phyloP scores from a whole-genome alignment of 2,113 vertebrate genomes.

The Gymnorhina tibicen region DNA sequence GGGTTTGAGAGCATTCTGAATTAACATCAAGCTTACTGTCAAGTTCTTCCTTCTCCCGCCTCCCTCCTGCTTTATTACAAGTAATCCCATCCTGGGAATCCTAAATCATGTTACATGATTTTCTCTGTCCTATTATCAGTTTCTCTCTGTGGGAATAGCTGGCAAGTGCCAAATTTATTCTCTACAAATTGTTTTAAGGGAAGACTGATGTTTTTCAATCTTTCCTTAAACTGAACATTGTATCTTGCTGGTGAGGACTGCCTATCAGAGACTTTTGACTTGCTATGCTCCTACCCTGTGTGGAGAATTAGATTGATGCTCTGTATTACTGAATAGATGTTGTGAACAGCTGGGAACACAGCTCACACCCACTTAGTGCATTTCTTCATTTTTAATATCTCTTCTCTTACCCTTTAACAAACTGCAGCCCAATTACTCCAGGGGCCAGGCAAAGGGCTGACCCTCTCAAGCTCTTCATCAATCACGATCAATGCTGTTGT shows the following conservation, averaged over 20 bases:
- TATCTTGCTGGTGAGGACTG: slow-evolving; percentile 41
- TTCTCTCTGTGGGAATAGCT: slow-evolving; percentile 49
- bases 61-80: slow-evolving; percentile 54
- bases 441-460: slow-evolving; percentile 18
- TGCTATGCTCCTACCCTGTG: slow-evolving; percentile 12
- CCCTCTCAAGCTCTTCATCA: background rate
- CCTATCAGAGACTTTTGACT: slow-evolving; percentile 45
- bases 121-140: slow-evolving; percentile 38
- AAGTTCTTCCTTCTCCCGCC: background rate
- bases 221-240: slow-evolving; percentile 64
- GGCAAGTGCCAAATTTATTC: slow-evolving; percentile 69
- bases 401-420: slow-evolving; percentile 28
- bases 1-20: background rate
- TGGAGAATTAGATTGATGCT: slow-evolving; percentile 64
- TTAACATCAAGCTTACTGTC: background rate
- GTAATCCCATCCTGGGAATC: slow-evolving; percentile 49
- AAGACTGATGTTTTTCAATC: slow-evolving; percentile 73
- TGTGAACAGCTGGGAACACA: slow-evolving; percentile 54
- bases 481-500: background rate
- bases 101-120: slow-evolving; percentile 39
- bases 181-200: slow-evolving; percentile 71
- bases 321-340: slow-evolving; percentile 35
- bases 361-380: slow-evolving; percentile 13
- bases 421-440: slow-evolving; percentile 43
- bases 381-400: slow-evolving; percentile 61